Conservation (phyloP, 2,113 vertebrate genomes). For the Gallinago undulata region DNA sequence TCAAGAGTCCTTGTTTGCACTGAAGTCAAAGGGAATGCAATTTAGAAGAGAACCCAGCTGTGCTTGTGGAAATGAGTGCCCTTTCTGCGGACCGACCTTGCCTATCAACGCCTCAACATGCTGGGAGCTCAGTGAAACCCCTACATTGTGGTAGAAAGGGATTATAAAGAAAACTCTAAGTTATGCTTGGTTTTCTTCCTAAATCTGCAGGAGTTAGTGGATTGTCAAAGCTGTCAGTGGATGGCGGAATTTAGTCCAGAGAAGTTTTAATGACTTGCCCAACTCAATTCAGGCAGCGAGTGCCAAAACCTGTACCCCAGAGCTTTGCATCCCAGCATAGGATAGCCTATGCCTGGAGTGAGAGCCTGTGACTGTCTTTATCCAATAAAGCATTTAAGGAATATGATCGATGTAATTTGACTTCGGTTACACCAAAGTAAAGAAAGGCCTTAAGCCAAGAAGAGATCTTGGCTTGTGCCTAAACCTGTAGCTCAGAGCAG, state of each 20-base stretch:
- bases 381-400: background rate
- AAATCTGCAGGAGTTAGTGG: background rate
- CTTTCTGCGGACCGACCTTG: background rate
- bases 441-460: background rate
- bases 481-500: background rate
- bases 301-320: background rate
- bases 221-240: background rate
- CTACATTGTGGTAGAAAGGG: background rate
- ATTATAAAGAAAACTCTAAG: background rate
- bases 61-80: background rate
- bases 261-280: constrained; percentile 17
- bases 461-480: background rate
- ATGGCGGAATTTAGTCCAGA: background rate
- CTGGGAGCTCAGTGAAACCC: background rate
- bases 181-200: background rate
- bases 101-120: background rate
- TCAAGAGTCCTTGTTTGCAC: background rate
- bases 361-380: background rate
- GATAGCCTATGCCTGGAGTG: background rate
- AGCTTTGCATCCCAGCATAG: background rate
- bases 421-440: background rate
- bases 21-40: background rate
- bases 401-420: background rate
- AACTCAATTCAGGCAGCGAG: background rate
- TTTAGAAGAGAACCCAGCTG: background rate